Percentiles rank a stretch among this genome's conserved stretches.
Conservation (phyloP, 2,797 vertebrate species). For the Sebastes hubbsi region DNA sequence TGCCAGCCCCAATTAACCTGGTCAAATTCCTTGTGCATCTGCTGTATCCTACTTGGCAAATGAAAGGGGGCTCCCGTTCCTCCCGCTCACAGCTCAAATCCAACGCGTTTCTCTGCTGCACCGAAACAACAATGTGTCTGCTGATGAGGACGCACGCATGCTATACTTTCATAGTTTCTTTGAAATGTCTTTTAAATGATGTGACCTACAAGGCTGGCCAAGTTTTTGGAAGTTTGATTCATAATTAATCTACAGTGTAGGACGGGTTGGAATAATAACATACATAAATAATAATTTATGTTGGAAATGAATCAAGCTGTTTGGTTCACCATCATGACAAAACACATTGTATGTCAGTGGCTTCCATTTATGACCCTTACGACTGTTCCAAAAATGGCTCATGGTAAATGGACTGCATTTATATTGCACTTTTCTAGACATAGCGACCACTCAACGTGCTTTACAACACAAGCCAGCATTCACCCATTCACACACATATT, state of each 20-base stretch:
- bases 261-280: background rate
- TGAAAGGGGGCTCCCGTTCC: background rate
- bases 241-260: background rate
- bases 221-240: background rate
- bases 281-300: too few relatives aligned
- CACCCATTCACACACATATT: background rate
- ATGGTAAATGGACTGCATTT: background rate
- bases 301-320: background rate
- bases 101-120: background rate
- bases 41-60: conserved; percentile 37
- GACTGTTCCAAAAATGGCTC: background rate
- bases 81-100: background rate
- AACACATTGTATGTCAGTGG: too few relatives aligned
- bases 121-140: background rate
- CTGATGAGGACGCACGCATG: background rate
- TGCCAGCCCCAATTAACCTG: conserved; percentile 48
- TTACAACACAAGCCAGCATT: too few relatives aligned
- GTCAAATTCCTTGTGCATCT: conserved; percentile 45
- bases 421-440: too few relatives aligned
- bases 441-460: too few relatives aligned
- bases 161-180: background rate
- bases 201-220: background rate
- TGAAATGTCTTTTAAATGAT: background rate
- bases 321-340: background rate
- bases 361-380: too few relatives aligned